Evolutionary conservation across 2,888 invertebrate species (phyloP).

Genomic region (Lycocerus yunnanus): DNA sequence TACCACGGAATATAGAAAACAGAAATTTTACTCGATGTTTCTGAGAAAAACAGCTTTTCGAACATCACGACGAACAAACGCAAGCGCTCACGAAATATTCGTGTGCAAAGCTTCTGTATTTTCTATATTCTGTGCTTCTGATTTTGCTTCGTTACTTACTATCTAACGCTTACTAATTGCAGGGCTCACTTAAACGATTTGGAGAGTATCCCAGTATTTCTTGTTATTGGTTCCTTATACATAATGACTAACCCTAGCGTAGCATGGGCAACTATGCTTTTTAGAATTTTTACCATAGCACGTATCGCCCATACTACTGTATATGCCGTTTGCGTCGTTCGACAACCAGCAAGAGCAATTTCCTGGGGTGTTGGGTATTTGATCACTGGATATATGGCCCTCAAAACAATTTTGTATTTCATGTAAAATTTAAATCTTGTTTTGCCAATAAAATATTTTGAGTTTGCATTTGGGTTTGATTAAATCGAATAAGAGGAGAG

Average conservation of each 20-base stretch:
- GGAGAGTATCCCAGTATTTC: slow-evolving; percentile 72
- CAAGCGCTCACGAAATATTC: too few species aligned
- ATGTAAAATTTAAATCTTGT: not conserved
- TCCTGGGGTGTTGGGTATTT: slow-evolving; percentile 39
- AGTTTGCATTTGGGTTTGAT: too few species aligned
- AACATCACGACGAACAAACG: too few species aligned
- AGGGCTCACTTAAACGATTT: slow-evolving; percentile 74
- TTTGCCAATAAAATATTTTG: too few species aligned
- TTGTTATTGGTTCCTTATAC: slow-evolving; percentile 66
- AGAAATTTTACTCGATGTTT: not conserved
- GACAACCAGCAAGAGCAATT: slow-evolving; percentile 58
- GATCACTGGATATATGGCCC: slow-evolving; percentile 42
- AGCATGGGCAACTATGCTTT: slow-evolving; percentile 58
- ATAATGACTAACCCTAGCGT: slow-evolving; percentile 58
- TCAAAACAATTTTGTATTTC: slow-evolving; percentile 21
- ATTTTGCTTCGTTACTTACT: not conserved
- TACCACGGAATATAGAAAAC: slow-evolving; percentile 1
- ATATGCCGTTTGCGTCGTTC: slow-evolving; percentile 64
- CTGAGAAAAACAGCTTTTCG: too few species aligned
- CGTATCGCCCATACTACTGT: slow-evolving; percentile 67
- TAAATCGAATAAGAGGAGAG: too few species aligned
- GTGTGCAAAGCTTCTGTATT: not conserved
- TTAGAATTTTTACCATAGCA: slow-evolving; percentile 60
- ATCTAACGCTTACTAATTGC: not conserved
- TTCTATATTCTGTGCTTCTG: not conserved